Base-by-base conservation (phyloP, 2,888 invertebrate species). In the Pilophorus perplexus region DNA sequence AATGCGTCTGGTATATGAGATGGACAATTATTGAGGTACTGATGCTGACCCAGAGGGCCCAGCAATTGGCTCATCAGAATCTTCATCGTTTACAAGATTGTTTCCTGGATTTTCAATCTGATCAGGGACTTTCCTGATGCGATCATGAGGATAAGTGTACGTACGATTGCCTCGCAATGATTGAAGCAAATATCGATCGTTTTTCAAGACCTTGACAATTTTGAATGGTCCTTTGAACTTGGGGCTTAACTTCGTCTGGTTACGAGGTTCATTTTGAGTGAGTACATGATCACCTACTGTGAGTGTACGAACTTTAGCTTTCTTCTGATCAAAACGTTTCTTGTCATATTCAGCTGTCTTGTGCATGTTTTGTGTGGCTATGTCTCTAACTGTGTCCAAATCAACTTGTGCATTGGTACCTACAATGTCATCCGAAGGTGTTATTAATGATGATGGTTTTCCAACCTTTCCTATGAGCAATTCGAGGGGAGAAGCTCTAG, bases 261-360 rank as follows among this genome's bases (percentile, higher is more conserved):
- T 68, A 20, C 66, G 27, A 20, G 27, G 23, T 48, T 68, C 66
- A 67, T 68, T 68, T 68, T 48, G 27, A 1, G 67, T 23, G 18
- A 68, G 40, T 5, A 68, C 68, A 22, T 59, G 33, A 22, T 68
- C 68, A 4, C 42, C 66, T 16, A 44, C 25, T 22, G 25, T 20
- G 20, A 68, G 55, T 20, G 25, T 20, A 37, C 44, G 28, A n/a
- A 65, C 38, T 38, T 54, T 55, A 14, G 65, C 65, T 62, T 65
- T 65, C 18, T 22, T 33, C 55, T 65, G 14, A 23, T 65, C 57
- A 20, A 65, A 65, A 8, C 25, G 55, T 14, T 23, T 20, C 33
- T 65, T 65, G 28, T 62, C 42, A 16, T 57, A 57, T 5, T 54
- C 3, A 12, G 55, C 65, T 20, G 5, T 4, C n/a, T 23, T 65